Conservation (phyloP, 35 echinoderm and acorn worm species). For the Apostichopus japonicus region DNA sequence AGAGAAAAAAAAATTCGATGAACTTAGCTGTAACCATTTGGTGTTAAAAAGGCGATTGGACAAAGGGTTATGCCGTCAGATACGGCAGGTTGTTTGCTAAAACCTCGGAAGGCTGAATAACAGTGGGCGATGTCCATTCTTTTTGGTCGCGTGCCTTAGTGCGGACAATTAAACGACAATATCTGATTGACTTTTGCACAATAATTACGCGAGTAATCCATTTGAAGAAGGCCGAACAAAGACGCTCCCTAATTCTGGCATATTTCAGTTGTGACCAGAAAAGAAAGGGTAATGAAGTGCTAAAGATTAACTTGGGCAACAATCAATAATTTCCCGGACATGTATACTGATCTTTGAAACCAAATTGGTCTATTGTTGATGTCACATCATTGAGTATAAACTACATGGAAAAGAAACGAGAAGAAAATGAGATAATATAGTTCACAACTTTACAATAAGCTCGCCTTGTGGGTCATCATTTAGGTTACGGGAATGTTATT, state of each 20-base stretch:
- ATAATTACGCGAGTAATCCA: background rate
- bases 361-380: too few species aligned
- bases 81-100: background rate
- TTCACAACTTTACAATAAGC: too few species aligned
- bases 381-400: too few species aligned
- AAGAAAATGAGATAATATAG: too few species aligned
- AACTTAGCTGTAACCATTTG: background rate
- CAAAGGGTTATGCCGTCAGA: background rate
- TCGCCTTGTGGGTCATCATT: too few species aligned
- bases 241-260: background rate
- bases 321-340: too few species aligned
- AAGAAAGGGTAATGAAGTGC: background rate
- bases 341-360: too few species aligned
- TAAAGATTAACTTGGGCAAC: background rate
- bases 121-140: background rate
- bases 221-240: background rate
- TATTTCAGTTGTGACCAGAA: background rate
- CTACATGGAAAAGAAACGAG: too few species aligned
- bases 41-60: background rate
- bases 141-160: background rate
- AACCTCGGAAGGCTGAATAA: background rate
- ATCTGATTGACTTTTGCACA: background rate
- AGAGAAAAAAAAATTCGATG: background rate
- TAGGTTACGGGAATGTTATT: too few species aligned
- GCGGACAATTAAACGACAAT: slow-evolving; percentile 31